Base-by-base conservation (phyloP, 2,113 vertebrate species). In the Rissa tridactyla region DNA sequence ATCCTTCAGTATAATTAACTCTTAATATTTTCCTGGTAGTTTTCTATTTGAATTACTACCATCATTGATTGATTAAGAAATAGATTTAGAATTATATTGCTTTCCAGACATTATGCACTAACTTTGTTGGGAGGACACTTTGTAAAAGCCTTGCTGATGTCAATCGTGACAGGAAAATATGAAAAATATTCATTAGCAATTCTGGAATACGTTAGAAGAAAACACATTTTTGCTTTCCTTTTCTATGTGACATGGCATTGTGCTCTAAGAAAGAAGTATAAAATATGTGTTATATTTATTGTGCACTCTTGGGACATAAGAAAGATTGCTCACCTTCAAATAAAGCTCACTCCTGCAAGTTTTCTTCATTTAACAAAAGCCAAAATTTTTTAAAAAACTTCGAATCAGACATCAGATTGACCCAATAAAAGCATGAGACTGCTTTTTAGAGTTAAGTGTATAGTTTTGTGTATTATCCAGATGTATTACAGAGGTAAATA, bases 401-500 rank as follows among this genome's bases (percentile, higher is more conserved):
- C 54, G 72, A 77, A 49, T 85, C 84, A 58, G 89, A 81, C 20
- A 82, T 89, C 82, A 44, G 71, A 65, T 81, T 94, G 79, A 96
- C 92, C 79, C 93, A 69, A 93, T 77, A 83, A 94, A 97, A 96
- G 83, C 85, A 94, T 57, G 97, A 96, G 86, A 57, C 90, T 97
- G 82, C 79, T 98, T 97, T 97, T 96, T 96, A 84, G 94, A 94
- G 92, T 95, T 92, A 95, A 97, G 94, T 86, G 81, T 97, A 83
- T 88, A 65, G 86, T 97, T 97, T 86, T 96, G 40, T 94, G 34
- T 96, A 89, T 97, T 97, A 93, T 94, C 91, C 95, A 96, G 96
- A 98, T 98, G 84, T 96, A 98, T 97, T 94, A 96, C 96, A 97
- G 96, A 97, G 89, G 89, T 95, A 96, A 98, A 97, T 97, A 97